phyloP scores from a whole-genome alignment of 2,113 vertebrate genomes.

The Rhadina sibilatrix region DNA sequence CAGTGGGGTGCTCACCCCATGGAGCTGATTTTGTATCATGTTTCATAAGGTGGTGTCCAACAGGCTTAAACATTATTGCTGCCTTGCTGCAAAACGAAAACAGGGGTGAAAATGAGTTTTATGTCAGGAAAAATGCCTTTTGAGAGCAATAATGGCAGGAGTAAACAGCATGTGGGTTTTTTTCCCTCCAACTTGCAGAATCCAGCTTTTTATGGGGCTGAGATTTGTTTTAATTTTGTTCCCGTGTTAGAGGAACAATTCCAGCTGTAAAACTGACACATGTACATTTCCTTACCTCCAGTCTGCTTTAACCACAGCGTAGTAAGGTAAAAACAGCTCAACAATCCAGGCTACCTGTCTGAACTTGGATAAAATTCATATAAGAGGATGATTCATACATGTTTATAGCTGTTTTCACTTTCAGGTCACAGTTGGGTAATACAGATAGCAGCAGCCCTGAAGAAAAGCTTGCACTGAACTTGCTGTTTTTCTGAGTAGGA shows the following conservation, averaged over 20 bases:
- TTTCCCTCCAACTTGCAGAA: background rate
- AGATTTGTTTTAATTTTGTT: background rate
- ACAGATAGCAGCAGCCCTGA: background rate
- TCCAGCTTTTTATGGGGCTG: background rate
- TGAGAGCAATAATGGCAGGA: background rate
- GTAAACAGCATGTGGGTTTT: background rate
- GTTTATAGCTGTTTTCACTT: slow-evolving; percentile 45
- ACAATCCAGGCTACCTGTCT: slow-evolving; percentile 20
- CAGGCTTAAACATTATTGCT: background rate
- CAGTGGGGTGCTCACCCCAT: background rate
- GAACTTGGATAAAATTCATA: slow-evolving; percentile 33
- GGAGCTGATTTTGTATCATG: background rate
- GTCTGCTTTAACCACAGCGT: background rate
- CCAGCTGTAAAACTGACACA: background rate
- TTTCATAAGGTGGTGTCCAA: background rate
- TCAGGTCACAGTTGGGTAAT: slow-evolving; percentile 24
- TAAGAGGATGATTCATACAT: background rate
- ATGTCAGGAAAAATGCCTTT: background rate
- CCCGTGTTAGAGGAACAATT: background rate
- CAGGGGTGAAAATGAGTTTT: background rate
- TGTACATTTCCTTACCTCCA: background rate
- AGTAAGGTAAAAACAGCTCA: slow-evolving; percentile 24
- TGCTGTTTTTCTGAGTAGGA: background rate
- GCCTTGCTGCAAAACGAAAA: background rate
- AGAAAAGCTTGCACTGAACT: background rate